Conservation (phyloP, 2,113 vertebrate genomes). For the Trochalopteron elliotii region DNA sequence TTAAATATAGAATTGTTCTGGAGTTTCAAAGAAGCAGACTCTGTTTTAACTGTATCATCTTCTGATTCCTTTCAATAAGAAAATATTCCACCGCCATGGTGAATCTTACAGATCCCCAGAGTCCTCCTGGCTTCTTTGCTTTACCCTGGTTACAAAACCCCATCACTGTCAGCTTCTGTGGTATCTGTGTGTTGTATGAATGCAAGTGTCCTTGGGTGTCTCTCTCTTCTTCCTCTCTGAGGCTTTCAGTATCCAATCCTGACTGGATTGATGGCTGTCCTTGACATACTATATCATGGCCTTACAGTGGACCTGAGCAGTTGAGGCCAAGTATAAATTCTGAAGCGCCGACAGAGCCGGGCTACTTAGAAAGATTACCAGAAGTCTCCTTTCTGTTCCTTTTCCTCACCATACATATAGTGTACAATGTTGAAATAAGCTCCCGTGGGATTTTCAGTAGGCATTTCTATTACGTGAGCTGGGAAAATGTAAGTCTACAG, state of each 20-base stretch:
- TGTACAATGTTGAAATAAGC: background rate
- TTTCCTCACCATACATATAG: background rate
- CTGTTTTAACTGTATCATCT: background rate
- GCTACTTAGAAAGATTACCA: background rate
- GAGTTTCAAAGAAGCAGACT: background rate
- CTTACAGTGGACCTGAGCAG: background rate
- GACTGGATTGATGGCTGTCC: background rate
- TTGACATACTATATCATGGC: background rate
- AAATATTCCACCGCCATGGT: background rate
- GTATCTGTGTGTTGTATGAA: background rate
- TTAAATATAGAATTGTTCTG: background rate
- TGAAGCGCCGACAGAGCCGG: background rate
- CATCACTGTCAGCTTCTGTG: background rate
- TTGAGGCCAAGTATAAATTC: background rate
- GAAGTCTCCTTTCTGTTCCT: background rate
- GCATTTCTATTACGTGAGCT: background rate
- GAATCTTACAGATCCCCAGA: background rate
- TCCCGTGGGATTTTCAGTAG: background rate
- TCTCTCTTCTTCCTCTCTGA: background rate
- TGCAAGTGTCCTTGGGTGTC: background rate
- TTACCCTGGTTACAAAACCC: background rate
- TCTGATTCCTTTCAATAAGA: background rate
- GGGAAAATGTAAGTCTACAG: background rate
- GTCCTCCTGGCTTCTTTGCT: background rate
- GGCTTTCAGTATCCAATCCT: background rate